A percentile compares a stretch with the other conserved stretches of the same genome.
These are phyloP conservation scores for Neodiprion lecontei DNA, from an alignment of 1,140 invertebrate genomes.

Conservation along the genomic window DNA sequence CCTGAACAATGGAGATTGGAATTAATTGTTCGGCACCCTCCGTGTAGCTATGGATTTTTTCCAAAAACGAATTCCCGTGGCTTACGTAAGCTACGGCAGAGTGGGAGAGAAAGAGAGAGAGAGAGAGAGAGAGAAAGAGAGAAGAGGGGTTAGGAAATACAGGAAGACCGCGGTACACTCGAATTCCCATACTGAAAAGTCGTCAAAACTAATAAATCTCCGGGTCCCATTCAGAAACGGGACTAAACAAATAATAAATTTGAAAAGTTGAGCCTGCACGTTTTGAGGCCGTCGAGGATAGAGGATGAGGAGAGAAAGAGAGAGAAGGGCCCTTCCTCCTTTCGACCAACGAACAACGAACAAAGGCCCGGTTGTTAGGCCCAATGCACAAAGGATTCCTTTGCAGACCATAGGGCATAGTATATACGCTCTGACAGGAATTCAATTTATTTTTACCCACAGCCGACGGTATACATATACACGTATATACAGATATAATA, in stretches of 20 bases:
- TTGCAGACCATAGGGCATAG: background rate
- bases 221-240: constrained; percentile 14
- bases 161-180: background rate
- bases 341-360: constrained; percentile 28
- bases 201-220: constrained; percentile 10
- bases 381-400: constrained; percentile 23
- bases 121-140: constrained; percentile 7
- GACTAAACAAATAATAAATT: constrained; percentile 52
- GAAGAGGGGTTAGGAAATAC: background rate
- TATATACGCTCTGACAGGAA: background rate
- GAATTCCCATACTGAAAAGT: constrained; percentile 12
- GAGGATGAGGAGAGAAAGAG: constrained; percentile 19
- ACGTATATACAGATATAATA: too few relatives aligned
- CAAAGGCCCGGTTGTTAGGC: constrained; percentile 46
- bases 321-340: background rate
- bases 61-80: too few relatives aligned
- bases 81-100: background rate
- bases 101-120: background rate
- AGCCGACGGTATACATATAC: background rate
- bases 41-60: too few relatives aligned
- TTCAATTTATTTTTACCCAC: constrained; percentile 2
- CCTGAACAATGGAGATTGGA: too few relatives aligned
- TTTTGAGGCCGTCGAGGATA: constrained; percentile 7
- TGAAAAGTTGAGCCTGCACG: constrained; percentile 11
- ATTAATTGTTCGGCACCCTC: too few relatives aligned